Evolutionary conservation across 2,888 invertebrate genomes (phyloP), one percentile per base, ranked within the genome.

Genomic region (Amblyjoppa proteus): DNA sequence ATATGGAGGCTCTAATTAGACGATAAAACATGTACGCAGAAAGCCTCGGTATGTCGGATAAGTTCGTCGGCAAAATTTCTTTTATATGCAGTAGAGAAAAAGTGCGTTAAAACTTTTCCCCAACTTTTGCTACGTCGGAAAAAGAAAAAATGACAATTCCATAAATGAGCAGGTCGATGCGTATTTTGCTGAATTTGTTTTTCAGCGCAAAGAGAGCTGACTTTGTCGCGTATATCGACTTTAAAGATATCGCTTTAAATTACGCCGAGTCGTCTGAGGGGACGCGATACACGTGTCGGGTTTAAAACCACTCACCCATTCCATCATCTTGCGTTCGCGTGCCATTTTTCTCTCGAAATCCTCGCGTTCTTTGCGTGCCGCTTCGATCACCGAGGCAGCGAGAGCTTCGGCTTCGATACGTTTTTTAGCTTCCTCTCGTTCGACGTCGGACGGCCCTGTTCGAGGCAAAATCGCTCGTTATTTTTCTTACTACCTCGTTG

Each of bases 311-410:
- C 85, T 88, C 79, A 90, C 89, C 88, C 87, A 88, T 69, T 91
- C 89, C 74, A 90, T 90, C 70, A 90, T 90, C 71, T 88, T 88
- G 76, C 92, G 90, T 88, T 93, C 88, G 88, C 94, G 92, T 70
- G 91, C 91, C 84, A 89, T 88, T 11, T 93, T 90, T 83, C 89
- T 89, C 83, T 91, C 86, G 82, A 93, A 91, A 78, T 93, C 79
- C 81, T 85, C 84, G 56, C 83, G 81, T 49, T 74, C 90, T 83
- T 89, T 89, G 11, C 86, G 71, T 82, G 91, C 90, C 85, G 92
- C 91, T 81, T 90, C 86, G 86, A 93, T 92, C 81, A 92, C 81
- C 85, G 92, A 90, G 34, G 90, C 88, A 87, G 93, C 93, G 86
- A 93, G 93, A 85, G 94, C 83, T 87, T 91, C 89, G 69, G 84